Conservation (phyloP, 2,797 vertebrate species). For the Myripristis jacobus region DNA sequence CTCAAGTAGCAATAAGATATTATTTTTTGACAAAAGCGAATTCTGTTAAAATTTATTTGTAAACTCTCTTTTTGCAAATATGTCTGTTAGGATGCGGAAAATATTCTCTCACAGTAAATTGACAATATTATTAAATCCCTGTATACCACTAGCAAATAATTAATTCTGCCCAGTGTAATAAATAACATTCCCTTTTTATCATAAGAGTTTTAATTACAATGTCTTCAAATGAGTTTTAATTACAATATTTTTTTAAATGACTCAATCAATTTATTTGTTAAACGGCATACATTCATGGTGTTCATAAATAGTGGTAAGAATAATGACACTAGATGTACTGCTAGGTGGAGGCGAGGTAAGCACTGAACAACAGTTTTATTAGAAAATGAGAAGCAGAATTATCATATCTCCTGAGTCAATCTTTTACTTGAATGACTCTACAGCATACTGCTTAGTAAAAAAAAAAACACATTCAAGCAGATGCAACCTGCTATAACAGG, state of each 20-base stretch:
- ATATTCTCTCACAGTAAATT: slow-evolving; percentile 25
- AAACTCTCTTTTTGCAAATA: slow-evolving; percentile 1
- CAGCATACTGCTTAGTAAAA: slow-evolving; percentile 23
- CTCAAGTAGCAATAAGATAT: neutral
- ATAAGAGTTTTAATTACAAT: slow-evolving; percentile 31
- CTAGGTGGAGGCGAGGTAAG: slow-evolving; percentile 20
- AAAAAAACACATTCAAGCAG: slow-evolving; percentile 34
- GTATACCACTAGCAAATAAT: slow-evolving; percentile 40
- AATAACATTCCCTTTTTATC: slow-evolving; percentile 38
- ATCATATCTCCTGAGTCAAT: slow-evolving; percentile 25
- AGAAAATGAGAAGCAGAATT: slow-evolving; percentile 17
- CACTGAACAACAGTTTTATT: slow-evolving; percentile 24
- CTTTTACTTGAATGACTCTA: slow-evolving; percentile 21
- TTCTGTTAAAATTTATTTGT: slow-evolving; percentile 12
- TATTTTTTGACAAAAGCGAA: slow-evolving; percentile 1
- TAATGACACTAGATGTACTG: slow-evolving; percentile 17
- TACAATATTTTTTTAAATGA: slow-evolving; percentile 26
- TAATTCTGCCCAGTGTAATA: slow-evolving; percentile 28
- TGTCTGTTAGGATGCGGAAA: slow-evolving; percentile 11
- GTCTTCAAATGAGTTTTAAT: slow-evolving; percentile 22
- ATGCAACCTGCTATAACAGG: slow-evolving; percentile 20
- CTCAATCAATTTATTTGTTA: slow-evolving; percentile 1
- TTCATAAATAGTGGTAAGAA: slow-evolving; percentile 20
- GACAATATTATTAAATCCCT: slow-evolving; percentile 40
- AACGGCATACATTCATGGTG: slow-evolving; percentile 15